These are phyloP conservation scores for Lamellibrachia columna DNA, from an alignment of 2,888 invertebrate genomes.

Conservation along the genomic window DNA sequence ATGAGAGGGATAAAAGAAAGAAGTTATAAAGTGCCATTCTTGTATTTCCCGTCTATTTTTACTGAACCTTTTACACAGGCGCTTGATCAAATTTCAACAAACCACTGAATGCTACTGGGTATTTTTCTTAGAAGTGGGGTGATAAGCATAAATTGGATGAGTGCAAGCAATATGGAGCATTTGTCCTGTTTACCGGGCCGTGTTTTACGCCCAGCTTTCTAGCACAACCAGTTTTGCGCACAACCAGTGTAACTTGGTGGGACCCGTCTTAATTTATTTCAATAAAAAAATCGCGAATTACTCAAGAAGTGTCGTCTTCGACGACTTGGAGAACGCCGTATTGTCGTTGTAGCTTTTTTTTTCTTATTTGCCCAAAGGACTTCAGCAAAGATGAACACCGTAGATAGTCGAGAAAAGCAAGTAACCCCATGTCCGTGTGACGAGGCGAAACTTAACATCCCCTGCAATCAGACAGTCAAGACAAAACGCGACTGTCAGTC, in stretches of 20 bases:
- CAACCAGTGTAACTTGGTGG: no score
- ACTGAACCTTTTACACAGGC: neutral
- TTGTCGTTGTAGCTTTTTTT: neutral
- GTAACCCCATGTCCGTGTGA: neutral
- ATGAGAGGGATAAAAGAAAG: neutral
- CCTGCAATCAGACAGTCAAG: no score
- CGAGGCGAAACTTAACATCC: neutral
- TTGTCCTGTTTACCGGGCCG: neutral
- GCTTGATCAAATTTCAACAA: neutral
- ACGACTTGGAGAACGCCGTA: neutral
- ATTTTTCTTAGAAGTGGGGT: neutral
- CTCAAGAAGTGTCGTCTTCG: no score
- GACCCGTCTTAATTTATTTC: no score
- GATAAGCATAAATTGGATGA: neutral
- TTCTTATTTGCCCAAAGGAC: neutral
- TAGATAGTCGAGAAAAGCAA: neutral
- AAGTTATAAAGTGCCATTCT: neutral
- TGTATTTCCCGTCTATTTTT: neutral
- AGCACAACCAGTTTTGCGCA: neutral
- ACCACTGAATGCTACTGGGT: neutral
- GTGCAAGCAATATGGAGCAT: neutral
- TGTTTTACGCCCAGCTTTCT: neutral
- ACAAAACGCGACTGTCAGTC: conserved; percentile 10
- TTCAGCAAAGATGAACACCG: neutral
- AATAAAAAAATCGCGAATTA: no score